Evolutionary conservation across 2,113 vertebrate species (phyloP), one percentile per base, ranked within the genome.

Genomic region (Cheirogaleus medius): DNA sequence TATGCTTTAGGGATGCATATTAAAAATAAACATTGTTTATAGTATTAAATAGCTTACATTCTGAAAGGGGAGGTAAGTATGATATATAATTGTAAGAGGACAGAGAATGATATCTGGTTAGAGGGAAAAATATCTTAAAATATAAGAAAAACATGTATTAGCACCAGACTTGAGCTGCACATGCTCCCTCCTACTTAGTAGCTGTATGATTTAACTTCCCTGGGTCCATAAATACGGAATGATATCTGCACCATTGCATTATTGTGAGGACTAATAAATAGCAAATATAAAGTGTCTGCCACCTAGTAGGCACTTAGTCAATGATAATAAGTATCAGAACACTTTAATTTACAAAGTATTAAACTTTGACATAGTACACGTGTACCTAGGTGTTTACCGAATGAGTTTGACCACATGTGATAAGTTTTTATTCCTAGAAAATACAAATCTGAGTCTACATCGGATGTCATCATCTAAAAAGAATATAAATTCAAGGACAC

Each of bases 391-490:
- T 42, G 39, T 69, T 94, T 76, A 69, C 7, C 71, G 78, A 82
- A 39, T 77, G 64, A 80, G 15, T 77, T 87, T 82, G 37, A n/a
- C 17, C 9, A 39, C 5, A 37, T 82, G 21, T 37, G 29, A 32
- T 78, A 29, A 68, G 25, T 90, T 86, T 96, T 92, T 21, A 83
- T 92, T 95, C 13, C 42, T 84, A 32, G 11, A 37, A 3, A 95
- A 81, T 95, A 37, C 88, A 91, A 81, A 87, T 82, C 42, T 8
- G 39, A 76, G 18, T 89, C 23, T 95, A 69, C 34, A 63, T 89
- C 23, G 64, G 52, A 91, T 86, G 20, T 37, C 11, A 87, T 29
- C 42, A 23, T 73, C 77, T 91, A 32, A 39, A 47, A 83, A 64
- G 23, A 18, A 18, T 44, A 52, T 63, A 49, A 60, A 90, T 82